Percentiles rank a stretch among this genome's conserved stretches.
These are phyloP conservation scores for Timema podura DNA, from an alignment of 2,888 invertebrate species.

Conservation along the genomic window DNA sequence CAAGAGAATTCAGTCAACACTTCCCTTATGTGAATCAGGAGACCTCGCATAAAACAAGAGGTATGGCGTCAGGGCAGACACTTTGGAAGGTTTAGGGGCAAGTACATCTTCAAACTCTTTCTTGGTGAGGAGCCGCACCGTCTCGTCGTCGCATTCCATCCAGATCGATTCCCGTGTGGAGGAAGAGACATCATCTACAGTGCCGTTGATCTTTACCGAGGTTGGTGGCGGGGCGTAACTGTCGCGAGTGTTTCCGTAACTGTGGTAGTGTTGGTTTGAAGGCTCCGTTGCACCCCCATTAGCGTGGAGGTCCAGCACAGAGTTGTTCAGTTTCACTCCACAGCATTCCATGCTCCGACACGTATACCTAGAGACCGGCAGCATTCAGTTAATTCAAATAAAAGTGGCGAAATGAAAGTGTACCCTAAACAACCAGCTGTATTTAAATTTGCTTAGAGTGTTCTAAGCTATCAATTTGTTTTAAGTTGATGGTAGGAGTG, in stretches of 20 bases:
- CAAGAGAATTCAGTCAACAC: no score
- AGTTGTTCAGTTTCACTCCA: constrained; percentile 49
- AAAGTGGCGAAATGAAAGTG: neutral
- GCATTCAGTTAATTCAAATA: no score
- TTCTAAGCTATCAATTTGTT: no score
- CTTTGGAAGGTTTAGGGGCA: constrained; percentile 64
- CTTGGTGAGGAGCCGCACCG: constrained; percentile 70
- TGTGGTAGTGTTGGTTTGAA: constrained; percentile 38
- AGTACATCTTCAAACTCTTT: constrained; percentile 75
- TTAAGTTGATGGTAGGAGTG: no score
- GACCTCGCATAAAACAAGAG: constrained; percentile 64
- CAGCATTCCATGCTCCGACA: constrained; percentile 59
- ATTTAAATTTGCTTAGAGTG: no score
- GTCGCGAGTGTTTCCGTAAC: constrained; percentile 34
- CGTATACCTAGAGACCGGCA: constrained; percentile 35
- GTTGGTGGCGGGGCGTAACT: no score
- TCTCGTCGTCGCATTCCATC: constrained; percentile 87
- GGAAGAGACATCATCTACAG: constrained; percentile 22
- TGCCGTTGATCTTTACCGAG: constrained; percentile 37
- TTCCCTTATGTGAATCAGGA: no score
- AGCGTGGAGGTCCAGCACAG: constrained; percentile 16
- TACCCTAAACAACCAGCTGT: neutral
- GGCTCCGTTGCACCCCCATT: constrained; percentile 18
- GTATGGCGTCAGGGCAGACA: constrained; percentile 76
- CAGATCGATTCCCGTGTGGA: constrained; percentile 52